A percentile compares a stretch with the other conserved stretches of the same genome.
phyloP scores from a whole-genome alignment of 2,797 vertebrate species.

The Pipistrellus kuhlii region DNA sequence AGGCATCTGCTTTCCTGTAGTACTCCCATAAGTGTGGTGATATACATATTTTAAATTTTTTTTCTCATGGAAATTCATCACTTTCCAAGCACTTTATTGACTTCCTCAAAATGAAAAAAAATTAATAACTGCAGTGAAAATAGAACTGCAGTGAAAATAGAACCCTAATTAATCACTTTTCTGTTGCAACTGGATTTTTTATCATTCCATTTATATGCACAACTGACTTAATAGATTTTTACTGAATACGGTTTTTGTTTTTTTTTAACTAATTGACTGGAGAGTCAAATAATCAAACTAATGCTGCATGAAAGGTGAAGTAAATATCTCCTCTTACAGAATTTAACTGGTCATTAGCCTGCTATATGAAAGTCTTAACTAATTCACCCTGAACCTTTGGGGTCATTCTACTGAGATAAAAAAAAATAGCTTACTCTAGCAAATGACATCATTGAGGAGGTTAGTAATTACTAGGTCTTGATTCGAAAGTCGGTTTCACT shows the following conservation, averaged over 20 bases:
- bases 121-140: neutral
- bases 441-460: neutral
- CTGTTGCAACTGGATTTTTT: conserved; percentile 64
- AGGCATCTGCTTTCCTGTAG: neutral
- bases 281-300: conserved; percentile 66
- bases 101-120: neutral
- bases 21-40: neutral
- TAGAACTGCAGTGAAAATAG: conserved; percentile 13
- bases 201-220: conserved; percentile 70
- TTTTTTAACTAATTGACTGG: conserved; percentile 71
- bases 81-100: conserved; percentile 10
- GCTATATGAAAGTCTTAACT: conserved; percentile 58
- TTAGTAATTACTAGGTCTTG: neutral
- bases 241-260: conserved; percentile 28
- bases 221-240: conserved; percentile 70
- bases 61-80: neutral
- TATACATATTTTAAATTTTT: neutral
- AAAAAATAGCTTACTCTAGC: neutral
- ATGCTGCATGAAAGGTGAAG: conserved; percentile 36
- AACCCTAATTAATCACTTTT: conserved; percentile 72
- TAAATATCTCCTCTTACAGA: conserved; percentile 61
- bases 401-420: neutral
- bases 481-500: neutral
- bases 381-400: conserved; percentile 15
- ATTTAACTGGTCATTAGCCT: conserved; percentile 62